A percentile compares a stretch with the other conserved stretches of the same genome.
These are phyloP conservation scores for Tortrix viridana DNA, from an alignment of 2,888 invertebrate genomes.

Conservation along the genomic window DNA sequence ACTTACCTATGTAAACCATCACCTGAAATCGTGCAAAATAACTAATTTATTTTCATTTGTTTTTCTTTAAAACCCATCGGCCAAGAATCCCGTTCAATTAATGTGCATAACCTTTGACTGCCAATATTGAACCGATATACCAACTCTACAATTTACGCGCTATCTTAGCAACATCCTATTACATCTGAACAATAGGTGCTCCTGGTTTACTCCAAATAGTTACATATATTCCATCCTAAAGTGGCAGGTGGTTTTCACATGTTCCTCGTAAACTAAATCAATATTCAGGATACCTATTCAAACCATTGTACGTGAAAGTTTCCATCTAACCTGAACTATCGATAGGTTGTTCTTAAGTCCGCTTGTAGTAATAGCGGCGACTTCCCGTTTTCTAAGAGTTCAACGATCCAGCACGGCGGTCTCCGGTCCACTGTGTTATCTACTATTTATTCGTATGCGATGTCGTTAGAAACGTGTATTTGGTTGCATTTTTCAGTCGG, in stretches of 20 bases:
- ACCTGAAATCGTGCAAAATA: no score
- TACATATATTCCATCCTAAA: not conserved
- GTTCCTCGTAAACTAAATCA: not conserved
- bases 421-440: constrained; percentile 41
- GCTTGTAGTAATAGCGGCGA: constrained; percentile 42
- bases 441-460: constrained; percentile 27
- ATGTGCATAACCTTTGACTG: no score
- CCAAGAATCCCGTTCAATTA: no score
- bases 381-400: constrained; percentile 47
- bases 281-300: not conserved
- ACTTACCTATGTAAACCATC: no score
- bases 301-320: constrained; percentile 1
- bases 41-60: no score
- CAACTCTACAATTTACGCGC: no score
- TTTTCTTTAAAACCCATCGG: no score
- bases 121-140: no score
- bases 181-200: no score
- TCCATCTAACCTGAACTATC: constrained; percentile 10
- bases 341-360: constrained; percentile 25
- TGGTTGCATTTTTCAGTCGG: not conserved
- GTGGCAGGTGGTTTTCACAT: not conserved
- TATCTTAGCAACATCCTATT: no score
- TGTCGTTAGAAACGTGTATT: constrained; percentile 16
- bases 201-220: not conserved
- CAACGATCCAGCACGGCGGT: constrained; percentile 46